Conservation (phyloP, 2,888 invertebrate genomes). For the Ormyrus nitidulus region DNA sequence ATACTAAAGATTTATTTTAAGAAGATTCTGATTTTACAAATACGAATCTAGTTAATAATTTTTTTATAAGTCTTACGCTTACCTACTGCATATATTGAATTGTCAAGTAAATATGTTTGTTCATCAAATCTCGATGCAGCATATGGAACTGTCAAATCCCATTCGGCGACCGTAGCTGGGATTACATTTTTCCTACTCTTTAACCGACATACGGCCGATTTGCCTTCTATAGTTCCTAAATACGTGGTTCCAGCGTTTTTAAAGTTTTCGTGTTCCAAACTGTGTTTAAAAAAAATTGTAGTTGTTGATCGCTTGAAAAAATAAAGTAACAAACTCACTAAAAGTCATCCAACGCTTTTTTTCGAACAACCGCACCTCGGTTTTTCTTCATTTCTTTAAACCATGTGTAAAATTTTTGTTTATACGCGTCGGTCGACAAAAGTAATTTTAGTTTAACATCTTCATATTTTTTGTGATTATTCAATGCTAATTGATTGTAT, state of each 20-base stretch:
- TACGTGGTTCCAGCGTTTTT: conserved; percentile 52
- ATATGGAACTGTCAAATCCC: conserved; percentile 50
- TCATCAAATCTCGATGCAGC: conserved; percentile 40
- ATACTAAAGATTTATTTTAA: conserved; percentile 27
- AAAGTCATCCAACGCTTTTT: conserved; percentile 35
- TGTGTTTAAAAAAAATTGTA: conserved; percentile 19
- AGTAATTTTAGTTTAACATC: conserved; percentile 55
- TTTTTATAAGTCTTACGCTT: not conserved
- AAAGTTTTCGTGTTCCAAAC: conserved; percentile 52
- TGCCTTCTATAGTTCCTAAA: conserved; percentile 52
- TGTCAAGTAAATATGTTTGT: conserved; percentile 28
- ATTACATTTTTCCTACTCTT: conserved; percentile 42
- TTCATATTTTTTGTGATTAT: conserved; percentile 59
- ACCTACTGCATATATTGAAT: conserved; percentile 33
- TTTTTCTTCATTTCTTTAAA: conserved; percentile 54
- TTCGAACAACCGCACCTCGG: conserved; percentile 50
- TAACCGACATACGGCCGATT: conserved; percentile 51
- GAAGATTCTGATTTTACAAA: too few species aligned
- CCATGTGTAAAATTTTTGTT: conserved; percentile 56
- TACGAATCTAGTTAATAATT: too few species aligned
- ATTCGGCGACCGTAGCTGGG: conserved; percentile 43
- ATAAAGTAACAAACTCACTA: conserved; percentile 20
- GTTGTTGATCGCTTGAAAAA: not conserved
- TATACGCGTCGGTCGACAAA: conserved; percentile 40
- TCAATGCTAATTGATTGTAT: conserved; percentile 57